phyloP scores from a whole-genome alignment of 1,140 invertebrate species.

The Pseudomyrmex cubaensis region DNA sequence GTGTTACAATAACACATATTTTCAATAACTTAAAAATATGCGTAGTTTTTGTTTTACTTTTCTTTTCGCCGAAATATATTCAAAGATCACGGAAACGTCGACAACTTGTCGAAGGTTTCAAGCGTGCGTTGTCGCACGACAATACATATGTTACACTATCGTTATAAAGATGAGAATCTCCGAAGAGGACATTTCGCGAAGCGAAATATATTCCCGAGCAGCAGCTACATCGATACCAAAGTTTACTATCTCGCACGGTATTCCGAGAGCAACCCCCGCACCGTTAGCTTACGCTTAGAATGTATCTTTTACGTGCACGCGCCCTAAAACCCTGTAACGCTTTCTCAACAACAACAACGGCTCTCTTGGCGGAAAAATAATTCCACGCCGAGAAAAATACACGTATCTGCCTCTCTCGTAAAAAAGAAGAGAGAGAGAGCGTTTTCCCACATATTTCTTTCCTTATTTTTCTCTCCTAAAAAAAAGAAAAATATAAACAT shows the following conservation, averaged over 20 bases:
- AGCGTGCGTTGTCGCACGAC: neutral
- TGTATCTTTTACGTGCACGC: constrained; percentile 19
- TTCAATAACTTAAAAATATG: neutral
- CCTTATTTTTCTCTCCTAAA: neutral
- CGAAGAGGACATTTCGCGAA: neutral
- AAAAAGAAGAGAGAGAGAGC: neutral
- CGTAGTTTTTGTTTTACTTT: neutral
- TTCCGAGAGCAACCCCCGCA: neutral
- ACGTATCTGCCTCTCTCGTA: neutral
- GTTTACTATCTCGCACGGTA: neutral
- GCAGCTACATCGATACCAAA: neutral
- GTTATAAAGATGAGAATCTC: neutral
- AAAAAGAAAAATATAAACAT: neutral
- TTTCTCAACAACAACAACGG: neutral
- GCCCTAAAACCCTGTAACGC: neutral
- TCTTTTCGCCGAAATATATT: neutral
- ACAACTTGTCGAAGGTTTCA: constrained; percentile 13
- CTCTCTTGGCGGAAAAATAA: constrained; percentile 11
- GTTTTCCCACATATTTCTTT: constrained; percentile 9
- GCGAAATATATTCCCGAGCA: too few relatives aligned
- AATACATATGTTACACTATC: constrained; percentile 5
- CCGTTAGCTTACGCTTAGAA: constrained; percentile 1
- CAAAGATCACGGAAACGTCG: neutral
- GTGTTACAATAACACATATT: neutral
- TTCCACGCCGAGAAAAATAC: constrained; percentile 6